Evolutionary conservation across 1,140 invertebrate genomes (phyloP).

Genomic region (Macrostomum lignano): DNA sequence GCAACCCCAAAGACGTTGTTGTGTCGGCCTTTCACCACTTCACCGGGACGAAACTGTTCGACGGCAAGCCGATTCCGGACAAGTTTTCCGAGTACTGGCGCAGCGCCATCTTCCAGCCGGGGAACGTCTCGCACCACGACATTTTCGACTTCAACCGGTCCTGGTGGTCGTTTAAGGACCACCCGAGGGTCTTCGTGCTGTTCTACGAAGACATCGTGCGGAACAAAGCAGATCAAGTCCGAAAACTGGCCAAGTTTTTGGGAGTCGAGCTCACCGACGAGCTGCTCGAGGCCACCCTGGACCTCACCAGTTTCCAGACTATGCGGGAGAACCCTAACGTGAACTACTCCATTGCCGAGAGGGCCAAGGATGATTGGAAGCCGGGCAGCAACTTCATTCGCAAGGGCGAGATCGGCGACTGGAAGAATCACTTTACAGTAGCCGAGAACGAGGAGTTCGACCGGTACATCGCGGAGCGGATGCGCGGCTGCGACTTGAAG

Average conservation of each 20-base stretch:
- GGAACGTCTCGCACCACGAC: no score
- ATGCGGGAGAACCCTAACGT: background rate
- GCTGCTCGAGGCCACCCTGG: background rate
- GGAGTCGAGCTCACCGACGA: background rate
- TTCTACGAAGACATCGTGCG: background rate
- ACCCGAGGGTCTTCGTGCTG: background rate
- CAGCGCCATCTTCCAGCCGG: no score
- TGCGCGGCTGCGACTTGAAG: no score
- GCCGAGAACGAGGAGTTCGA: background rate
- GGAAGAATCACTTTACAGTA: background rate
- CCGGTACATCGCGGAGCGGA: no score
- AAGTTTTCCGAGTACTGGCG: no score
- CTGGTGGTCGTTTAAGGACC: background rate
- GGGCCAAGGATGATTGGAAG: no score
- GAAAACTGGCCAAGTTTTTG: background rate
- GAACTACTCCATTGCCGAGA: background rate
- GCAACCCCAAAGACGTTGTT: no score
- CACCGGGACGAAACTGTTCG: no score
- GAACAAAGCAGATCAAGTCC: background rate
- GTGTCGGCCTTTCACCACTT: no score
- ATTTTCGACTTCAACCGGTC: background rate
- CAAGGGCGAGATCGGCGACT: background rate
- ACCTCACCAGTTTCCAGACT: background rate
- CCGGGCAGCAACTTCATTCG: slow-evolving; percentile 1
- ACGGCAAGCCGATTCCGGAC: no score